Percentiles rank a stretch among this genome's conserved stretches.
Evolutionary conservation across 2,888 invertebrate genomes (phyloP).

Genomic region (Idaea straminata): DNA sequence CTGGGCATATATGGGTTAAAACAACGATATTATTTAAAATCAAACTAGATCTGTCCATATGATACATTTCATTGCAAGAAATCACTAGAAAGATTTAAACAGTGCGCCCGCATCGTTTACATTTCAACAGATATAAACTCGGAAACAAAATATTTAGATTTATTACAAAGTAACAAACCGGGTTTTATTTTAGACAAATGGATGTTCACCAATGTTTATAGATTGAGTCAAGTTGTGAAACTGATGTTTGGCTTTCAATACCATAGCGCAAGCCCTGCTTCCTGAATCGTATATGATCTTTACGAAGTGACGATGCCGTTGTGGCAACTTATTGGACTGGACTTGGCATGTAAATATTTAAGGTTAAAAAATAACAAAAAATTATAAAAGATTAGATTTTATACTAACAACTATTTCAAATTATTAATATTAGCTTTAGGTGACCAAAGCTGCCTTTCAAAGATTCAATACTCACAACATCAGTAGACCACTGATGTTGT

Average conservation of each 20-base stretch:
- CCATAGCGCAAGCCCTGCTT: too few relatives aligned
- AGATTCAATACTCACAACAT: too few relatives aligned
- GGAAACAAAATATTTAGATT: slow-evolving; percentile 18
- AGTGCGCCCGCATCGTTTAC: slow-evolving; percentile 8
- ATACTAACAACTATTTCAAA: too few relatives aligned
- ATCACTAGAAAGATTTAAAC: slow-evolving; percentile 15
- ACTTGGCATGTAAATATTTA: too few relatives aligned
- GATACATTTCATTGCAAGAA: not conserved
- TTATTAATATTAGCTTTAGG: too few relatives aligned
- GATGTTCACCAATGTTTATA: slow-evolving; percentile 1
- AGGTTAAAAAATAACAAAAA: too few relatives aligned
- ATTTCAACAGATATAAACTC: slow-evolving; percentile 14
- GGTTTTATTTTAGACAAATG: not conserved
- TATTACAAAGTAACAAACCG: slow-evolving; percentile 4
- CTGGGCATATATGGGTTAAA: not conserved
- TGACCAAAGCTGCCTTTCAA: too few relatives aligned
- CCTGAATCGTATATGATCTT: too few relatives aligned
- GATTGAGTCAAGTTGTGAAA: not conserved
- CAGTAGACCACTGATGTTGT: too few relatives aligned
- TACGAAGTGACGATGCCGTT: too few relatives aligned
- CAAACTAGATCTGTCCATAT: not conserved
- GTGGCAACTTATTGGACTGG: too few relatives aligned
- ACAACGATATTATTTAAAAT: not conserved
- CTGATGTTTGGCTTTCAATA: not conserved
- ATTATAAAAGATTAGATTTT: too few relatives aligned